These are phyloP conservation scores for Calameuta pallipes DNA, from an alignment of 2,888 invertebrate species.

Conservation along the genomic window DNA sequence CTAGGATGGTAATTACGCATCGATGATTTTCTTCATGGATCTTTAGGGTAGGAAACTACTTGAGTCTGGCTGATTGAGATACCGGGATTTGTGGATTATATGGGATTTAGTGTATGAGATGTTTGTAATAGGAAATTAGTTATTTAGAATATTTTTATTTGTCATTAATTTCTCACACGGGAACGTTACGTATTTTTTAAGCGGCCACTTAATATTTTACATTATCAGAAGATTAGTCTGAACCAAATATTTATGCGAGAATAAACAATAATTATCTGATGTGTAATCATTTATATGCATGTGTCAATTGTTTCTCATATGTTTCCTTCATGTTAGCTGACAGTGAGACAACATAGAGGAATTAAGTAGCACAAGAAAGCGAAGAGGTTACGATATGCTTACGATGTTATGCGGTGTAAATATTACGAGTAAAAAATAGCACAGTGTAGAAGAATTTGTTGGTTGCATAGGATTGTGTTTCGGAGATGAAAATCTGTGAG, in stretches of 20 bases:
- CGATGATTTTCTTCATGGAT: background rate
- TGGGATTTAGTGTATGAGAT: background rate
- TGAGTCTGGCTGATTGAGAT: background rate
- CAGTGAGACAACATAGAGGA: background rate
- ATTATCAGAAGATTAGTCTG: background rate
- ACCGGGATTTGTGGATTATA: background rate
- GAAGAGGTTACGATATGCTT: background rate
- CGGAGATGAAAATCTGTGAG: background rate
- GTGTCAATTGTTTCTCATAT: background rate
- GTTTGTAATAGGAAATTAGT: background rate
- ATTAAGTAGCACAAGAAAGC: background rate
- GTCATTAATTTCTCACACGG: background rate
- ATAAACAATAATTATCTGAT: background rate
- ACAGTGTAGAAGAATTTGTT: background rate
- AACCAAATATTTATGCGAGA: background rate
- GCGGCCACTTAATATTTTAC: background rate
- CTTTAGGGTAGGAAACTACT: background rate
- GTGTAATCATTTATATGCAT: background rate
- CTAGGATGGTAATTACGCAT: background rate
- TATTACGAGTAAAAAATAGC: background rate
- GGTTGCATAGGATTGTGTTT: background rate
- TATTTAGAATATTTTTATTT: background rate
- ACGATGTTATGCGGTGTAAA: background rate
- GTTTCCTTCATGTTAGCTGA: background rate
- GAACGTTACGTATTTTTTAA: background rate